Evolutionary conservation across 2,113 vertebrate genomes (phyloP).

Genomic region (Hemiscyllium ocellatum): DNA sequence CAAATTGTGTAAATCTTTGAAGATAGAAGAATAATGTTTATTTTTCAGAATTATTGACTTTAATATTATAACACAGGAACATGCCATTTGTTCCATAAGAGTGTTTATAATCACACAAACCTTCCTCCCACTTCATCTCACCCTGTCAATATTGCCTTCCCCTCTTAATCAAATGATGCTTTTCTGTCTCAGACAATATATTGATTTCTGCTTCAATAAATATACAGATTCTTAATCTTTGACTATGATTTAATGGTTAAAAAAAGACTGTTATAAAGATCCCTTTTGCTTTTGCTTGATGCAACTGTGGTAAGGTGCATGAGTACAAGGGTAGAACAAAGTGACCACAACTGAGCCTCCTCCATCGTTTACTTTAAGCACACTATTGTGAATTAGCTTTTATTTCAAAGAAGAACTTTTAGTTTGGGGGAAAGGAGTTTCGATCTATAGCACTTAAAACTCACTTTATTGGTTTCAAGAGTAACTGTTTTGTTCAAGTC

Average conservation of each 20-base stretch:
- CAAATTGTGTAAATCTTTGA: background rate
- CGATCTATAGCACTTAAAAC: background rate
- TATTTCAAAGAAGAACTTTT: background rate
- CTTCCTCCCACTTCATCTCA: background rate
- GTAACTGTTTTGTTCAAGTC: background rate
- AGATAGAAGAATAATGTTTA: background rate
- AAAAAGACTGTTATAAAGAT: background rate
- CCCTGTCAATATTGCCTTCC: background rate
- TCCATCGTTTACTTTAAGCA: background rate
- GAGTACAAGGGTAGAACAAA: background rate
- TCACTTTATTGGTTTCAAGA: background rate
- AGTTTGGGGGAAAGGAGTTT: slow-evolving; percentile 6
- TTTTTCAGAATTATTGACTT: background rate
- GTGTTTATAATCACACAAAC: background rate
- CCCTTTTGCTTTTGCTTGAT: background rate
- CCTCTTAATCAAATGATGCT: background rate
- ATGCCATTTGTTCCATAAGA: background rate
- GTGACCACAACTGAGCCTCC: background rate
- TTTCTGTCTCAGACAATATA: background rate
- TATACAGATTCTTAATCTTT: background rate
- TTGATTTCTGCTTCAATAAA: background rate
- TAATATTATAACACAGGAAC: background rate
- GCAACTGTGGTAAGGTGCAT: background rate
- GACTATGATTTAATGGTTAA: background rate
- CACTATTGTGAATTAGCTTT: background rate